Percentiles rank a stretch among this genome's conserved stretches.
These are phyloP conservation scores for Sinonovacula constricta DNA, from an alignment of 1,140 invertebrate species.

Conservation along the genomic window DNA sequence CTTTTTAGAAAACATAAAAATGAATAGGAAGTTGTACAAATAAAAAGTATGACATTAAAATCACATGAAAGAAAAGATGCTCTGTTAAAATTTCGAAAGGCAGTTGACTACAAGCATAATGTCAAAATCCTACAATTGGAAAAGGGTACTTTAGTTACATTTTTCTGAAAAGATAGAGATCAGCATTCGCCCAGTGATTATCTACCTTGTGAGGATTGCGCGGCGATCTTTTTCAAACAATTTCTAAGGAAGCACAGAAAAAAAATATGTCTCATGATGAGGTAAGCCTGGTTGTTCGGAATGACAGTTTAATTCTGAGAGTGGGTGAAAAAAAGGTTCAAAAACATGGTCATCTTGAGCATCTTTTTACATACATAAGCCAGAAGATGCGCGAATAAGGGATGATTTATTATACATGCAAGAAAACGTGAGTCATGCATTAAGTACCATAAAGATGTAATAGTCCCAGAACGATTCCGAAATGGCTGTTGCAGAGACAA, in stretches of 20 bases:
- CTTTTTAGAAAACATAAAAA: conserved; percentile 30
- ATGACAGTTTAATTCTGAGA: conserved; percentile 27
- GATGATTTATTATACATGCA: conserved; percentile 45
- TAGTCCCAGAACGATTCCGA: conserved; percentile 42
- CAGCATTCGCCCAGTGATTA: background rate
- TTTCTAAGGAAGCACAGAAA: background rate
- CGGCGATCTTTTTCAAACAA: background rate
- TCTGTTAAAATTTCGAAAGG: conserved; percentile 45
- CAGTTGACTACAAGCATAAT: conserved; percentile 54
- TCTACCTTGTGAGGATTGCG: background rate
- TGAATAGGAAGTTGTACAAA: conserved; percentile 37
- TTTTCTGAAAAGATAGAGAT: background rate
- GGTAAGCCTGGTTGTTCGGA: conserved; percentile 42
- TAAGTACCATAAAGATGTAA: conserved; percentile 24
- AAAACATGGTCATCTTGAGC: conserved; percentile 1
- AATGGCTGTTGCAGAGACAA: conserved; percentile 23
- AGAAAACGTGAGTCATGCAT: conserved; percentile 47
- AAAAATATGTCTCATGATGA: conserved; percentile 45
- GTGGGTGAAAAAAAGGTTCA: background rate
- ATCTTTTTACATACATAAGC: conserved; percentile 42
- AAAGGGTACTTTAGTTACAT: conserved; percentile 32
- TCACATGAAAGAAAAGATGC: conserved; percentile 37
- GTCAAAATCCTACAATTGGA: conserved; percentile 35
- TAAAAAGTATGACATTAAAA: background rate
- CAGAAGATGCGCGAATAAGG: conserved; percentile 55